A percentile compares a stretch with the other conserved stretches of the same genome.
Evolutionary conservation across 2,113 vertebrate species (phyloP).

Genomic region (Petrocephalus microphthalmus): DNA sequence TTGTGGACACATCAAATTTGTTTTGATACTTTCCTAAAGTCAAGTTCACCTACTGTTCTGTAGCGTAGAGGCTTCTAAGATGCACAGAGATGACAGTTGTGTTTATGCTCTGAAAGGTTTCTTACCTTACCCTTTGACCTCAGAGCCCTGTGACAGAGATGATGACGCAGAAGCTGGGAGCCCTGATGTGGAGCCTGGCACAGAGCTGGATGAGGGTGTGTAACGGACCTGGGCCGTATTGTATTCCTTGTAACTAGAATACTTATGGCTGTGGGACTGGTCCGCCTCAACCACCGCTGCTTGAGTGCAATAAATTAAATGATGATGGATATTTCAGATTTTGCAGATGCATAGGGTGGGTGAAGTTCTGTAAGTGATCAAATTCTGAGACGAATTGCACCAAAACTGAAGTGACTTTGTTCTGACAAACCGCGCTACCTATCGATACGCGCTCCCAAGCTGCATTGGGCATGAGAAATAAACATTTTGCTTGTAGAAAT

Average conservation of each 20-base stretch:
- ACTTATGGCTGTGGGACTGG: neutral
- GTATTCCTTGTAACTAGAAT: neutral
- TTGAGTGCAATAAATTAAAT: neutral
- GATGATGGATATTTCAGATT: neutral
- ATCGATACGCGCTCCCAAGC: too few relatives aligned
- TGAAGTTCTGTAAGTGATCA: neutral
- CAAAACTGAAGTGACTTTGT: neutral
- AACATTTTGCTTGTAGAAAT: too few relatives aligned
- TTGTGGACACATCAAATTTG: neutral
- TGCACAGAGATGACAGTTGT: neutral
- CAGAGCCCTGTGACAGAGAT: slow-evolving; percentile 74
- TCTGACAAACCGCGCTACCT: too few relatives aligned
- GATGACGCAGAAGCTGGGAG: slow-evolving; percentile 75
- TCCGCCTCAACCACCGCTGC: neutral
- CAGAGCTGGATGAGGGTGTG: slow-evolving; percentile 86
- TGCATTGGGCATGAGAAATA: too few relatives aligned
- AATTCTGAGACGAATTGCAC: neutral
- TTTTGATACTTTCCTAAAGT: neutral
- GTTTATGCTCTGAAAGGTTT: neutral
- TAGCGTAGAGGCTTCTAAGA: neutral
- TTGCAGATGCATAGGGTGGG: neutral
- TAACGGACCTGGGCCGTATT: neutral
- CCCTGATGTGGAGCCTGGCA: slow-evolving; percentile 75
- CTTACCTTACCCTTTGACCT: slow-evolving; percentile 15
- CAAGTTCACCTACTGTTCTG: neutral